Base-by-base conservation (phyloP, 2,888 invertebrate species). In the Acanthosepion pharaonis region DNA sequence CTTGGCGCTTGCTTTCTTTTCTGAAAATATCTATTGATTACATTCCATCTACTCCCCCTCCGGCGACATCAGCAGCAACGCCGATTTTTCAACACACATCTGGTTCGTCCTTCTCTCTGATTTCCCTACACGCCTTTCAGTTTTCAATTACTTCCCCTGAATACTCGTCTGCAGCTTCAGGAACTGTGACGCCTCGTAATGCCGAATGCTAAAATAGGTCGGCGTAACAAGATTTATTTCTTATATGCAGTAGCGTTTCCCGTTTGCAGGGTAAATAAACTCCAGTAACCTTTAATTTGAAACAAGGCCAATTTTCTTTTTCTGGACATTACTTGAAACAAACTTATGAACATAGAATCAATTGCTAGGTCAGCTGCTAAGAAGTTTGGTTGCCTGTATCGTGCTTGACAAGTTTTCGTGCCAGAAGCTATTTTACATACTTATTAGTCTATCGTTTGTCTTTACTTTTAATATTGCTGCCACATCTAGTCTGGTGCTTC, bases 1-100 rank as follows among this genome's bases (percentile, higher is more conserved):
- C 78, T 78, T 78, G 78, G n/a, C 78, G n/a, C 78, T 78, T n/a
- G n/a, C n/a, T 78, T 78, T 78, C n/a, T 78, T 78, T 78, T 78
- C 78, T 11, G 78, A 78, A n/a, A 78, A 78, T 78, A 78, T 78
- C n/a, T 78, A 78, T 78, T n/a, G 78, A 78, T 78, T 78, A 78
- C 33, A 4, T 78, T 78, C 78, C 6, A n/a, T 28, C 64, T n/a
- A 28, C 9, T 11, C 78, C 78, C 78, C 5, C 11, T 33, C n/a
- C n/a, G 15, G 78, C 15, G n/a, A n/a, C 78, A 78, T 33, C n/a
- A 78, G 78, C 23, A 78, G 78, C 78, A 78, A 78, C 15, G n/a
- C n/a, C 9, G n/a, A 15, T 78, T n/a, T n/a, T 33, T 78, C n/a
- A n/a, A 78, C 33, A 78, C 78, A 15, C 78, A 78, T 78, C 78